Conservation (phyloP, 2,888 invertebrate genomes). For the Ephialtes manifestator region DNA sequence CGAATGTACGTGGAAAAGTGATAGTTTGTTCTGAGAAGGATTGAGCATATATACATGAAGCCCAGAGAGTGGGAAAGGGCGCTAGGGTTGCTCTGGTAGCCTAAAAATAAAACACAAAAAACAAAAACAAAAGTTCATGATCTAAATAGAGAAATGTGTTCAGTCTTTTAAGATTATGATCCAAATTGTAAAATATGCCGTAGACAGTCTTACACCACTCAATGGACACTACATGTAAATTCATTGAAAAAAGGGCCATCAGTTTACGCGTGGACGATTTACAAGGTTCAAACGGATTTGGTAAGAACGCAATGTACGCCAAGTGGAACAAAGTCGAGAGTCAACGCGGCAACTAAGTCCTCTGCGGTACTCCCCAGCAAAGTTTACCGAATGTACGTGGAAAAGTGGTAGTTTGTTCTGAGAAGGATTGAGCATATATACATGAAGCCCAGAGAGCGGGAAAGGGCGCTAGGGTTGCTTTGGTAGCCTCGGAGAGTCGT, state of each 20-base stretch:
- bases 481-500: constrained; percentile 53
- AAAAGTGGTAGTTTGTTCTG: constrained; percentile 58
- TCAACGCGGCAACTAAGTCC: constrained; percentile 41
- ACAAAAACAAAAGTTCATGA: too few species aligned
- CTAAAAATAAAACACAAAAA: background rate
- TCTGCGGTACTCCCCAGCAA: constrained; percentile 32
- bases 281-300: constrained; percentile 54
- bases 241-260: too few species aligned
- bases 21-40: constrained; percentile 47
- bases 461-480: constrained; percentile 48
- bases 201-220: too few species aligned
- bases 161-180: too few species aligned
- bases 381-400: constrained; percentile 53
- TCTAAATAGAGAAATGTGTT: too few species aligned
- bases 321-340: constrained; percentile 19
- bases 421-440: constrained; percentile 15
- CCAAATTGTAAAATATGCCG: too few species aligned
- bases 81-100: constrained; percentile 49
- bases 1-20: constrained; percentile 49
- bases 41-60: constrained; percentile 12
- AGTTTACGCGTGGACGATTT: background rate
- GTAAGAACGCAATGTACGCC: background rate
- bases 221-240: too few species aligned
- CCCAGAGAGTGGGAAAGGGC: background rate
- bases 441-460: background rate